Evolutionary conservation across 2,113 vertebrate genomes (phyloP), one percentile per base, ranked within the genome.

Genomic region (Platycercus adscitus): DNA sequence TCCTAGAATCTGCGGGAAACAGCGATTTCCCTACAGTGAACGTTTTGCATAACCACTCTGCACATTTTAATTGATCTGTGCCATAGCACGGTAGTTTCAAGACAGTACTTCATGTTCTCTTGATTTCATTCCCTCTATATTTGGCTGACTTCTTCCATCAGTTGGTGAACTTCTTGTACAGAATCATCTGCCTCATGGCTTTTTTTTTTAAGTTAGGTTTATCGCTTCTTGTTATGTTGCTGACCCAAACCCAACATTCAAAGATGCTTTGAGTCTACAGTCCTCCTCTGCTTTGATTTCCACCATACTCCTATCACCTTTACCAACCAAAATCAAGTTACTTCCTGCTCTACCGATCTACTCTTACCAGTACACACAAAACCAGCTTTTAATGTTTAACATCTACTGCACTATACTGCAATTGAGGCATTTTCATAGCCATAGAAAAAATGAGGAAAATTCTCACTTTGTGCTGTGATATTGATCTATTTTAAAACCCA

Each of bases 401-500:
- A 89, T 85, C 91, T 65, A 65, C 63, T 80, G 31, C 2, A 1
- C 49, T 61, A 37, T 24, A 41, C 55, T 56, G 69, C 47, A 93
- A 79, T 52, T 92, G 7, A 88, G 39, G 23, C 25, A 50, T 81
- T 95, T 87, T 89, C 83, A 84, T 75, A 95, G 81, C 50, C 2
- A 2, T 37, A 23, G 61, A n/a, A 85, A 89, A 94, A 81, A 73
- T 7, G 2, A 80, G 39, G 77, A 89, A 92, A 91, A 92, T 87
- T 95, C 49, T 53, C 28, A 80, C 53, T 87, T 44, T 26, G 24
- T 56, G 19, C 68, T 82, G 39, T 37, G 78, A 80, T 89, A 84
- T 77, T 2, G 66, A 93, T 88, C 83, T 78, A 63, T 56, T 93
- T 66, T 63, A 95, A 93, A 96, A 94, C 44, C 25, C 78, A 87